Conservation (phyloP, 2,113 vertebrate species). For the Dipodomys ordii region DNA sequence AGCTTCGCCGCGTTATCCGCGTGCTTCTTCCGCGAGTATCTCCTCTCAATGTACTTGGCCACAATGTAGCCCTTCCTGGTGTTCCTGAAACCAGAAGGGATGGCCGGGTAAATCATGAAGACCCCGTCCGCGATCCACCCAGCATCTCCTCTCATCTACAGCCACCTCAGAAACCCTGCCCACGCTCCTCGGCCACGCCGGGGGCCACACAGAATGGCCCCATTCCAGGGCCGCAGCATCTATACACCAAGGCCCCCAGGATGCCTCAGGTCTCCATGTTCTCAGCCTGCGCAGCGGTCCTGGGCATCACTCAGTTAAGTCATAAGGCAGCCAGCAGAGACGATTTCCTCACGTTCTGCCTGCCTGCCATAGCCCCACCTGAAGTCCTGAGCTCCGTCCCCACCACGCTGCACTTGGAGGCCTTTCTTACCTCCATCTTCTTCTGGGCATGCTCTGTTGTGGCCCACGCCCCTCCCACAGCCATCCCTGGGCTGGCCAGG, state of each 20-base stretch:
- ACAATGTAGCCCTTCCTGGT: constrained; percentile 97
- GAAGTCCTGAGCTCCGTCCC: background rate
- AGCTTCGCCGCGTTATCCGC: constrained; percentile 86
- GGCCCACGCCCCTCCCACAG: background rate
- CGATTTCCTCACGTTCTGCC: accelerated
- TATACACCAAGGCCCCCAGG: too few relatives aligned
- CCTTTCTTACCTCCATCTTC: background rate
- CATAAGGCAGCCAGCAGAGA: background rate
- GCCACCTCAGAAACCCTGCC: background rate
- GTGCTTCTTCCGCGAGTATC: constrained; percentile 89
- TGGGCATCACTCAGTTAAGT: background rate
- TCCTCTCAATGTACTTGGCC: constrained; percentile 96
- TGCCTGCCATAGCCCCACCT: accelerated
- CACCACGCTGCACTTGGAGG: accelerated
- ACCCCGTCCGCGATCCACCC: accelerated
- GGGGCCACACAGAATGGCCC: too few relatives aligned
- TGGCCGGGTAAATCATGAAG: background rate
- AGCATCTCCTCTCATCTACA: too few relatives aligned
- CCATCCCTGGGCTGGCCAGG: too few relatives aligned
- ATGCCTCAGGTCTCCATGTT: background rate
- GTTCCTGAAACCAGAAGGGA: constrained; percentile 89
- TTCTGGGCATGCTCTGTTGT: background rate
- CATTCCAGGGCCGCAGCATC: too few relatives aligned
- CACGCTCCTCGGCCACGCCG: too few relatives aligned
- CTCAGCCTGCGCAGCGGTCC: background rate